A percentile compares a stretch with the other conserved stretches of the same genome.
phyloP scores from a whole-genome alignment of 1,140 invertebrate genomes.

The Colletes gigas region DNA sequence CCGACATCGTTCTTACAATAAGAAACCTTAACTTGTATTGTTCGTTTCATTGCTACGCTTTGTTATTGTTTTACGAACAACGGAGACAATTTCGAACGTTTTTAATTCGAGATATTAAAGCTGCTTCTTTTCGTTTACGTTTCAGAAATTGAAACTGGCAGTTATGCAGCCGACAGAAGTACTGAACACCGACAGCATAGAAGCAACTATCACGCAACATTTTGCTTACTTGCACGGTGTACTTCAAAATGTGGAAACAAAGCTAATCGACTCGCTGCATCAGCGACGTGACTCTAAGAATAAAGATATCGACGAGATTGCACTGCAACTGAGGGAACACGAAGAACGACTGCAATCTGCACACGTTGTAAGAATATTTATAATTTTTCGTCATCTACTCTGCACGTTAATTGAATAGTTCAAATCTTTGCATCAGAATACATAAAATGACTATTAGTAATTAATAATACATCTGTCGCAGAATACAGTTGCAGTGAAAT shows the following conservation, averaged over 20 bases:
- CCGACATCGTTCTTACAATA: too few relatives aligned
- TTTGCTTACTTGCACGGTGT: constrained; percentile 74
- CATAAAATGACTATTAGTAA: too few relatives aligned
- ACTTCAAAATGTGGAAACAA: constrained; percentile 72
- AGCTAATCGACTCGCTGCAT: constrained; percentile 62
- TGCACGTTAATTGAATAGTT: too few relatives aligned
- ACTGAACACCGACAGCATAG: constrained; percentile 42
- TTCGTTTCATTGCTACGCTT: too few relatives aligned
- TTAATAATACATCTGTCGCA: too few relatives aligned
- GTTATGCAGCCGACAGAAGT: not conserved
- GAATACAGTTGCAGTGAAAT: too few relatives aligned
- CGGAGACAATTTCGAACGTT: too few relatives aligned
- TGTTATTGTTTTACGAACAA: too few relatives aligned
- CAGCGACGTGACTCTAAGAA: not conserved
- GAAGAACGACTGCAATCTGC: constrained; percentile 55
- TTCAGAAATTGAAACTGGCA: constrained; percentile 66
- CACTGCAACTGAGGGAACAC: constrained; percentile 45
- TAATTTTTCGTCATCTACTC: too few relatives aligned
- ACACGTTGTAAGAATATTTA: constrained; percentile 50
- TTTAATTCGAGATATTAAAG: not conserved
- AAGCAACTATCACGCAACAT: constrained; percentile 68
- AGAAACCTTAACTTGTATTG: too few relatives aligned
- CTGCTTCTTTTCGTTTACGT: not conserved
- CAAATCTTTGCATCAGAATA: too few relatives aligned
- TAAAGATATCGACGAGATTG: constrained; percentile 58